phyloP scores from a whole-genome alignment of 2,888 invertebrate species.

The Drosophila macrospina region DNA sequence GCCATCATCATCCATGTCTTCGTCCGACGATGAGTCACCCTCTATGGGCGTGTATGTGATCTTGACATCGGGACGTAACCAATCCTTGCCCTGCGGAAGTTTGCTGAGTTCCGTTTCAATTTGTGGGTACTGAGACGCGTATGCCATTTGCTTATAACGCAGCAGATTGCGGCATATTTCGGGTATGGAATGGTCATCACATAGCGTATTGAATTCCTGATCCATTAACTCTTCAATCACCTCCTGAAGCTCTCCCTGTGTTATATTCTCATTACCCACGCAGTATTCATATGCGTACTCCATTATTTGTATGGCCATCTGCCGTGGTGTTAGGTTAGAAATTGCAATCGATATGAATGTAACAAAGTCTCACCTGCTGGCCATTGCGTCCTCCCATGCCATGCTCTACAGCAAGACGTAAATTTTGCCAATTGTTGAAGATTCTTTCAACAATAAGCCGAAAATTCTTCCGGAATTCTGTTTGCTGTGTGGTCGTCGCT shows the following conservation, averaged over 20 bases:
- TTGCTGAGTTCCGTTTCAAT: conserved; percentile 87
- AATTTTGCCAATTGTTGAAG: conserved; percentile 90
- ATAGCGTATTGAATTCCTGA: conserved; percentile 90
- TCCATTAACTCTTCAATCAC: conserved; percentile 90
- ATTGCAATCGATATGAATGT: background rate
- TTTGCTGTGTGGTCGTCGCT: conserved; percentile 53
- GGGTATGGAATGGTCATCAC: conserved; percentile 90
- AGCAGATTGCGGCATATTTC: conserved; percentile 88
- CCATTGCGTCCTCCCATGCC: conserved; percentile 90
- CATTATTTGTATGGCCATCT: conserved; percentile 89
- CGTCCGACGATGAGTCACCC: conserved; percentile 85
- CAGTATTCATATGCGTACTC: conserved; percentile 89
- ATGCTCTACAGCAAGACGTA: conserved; percentile 90
- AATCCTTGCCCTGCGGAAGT: conserved; percentile 87
- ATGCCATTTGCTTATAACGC: conserved; percentile 87
- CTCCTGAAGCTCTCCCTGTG: conserved; percentile 88
- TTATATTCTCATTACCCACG: conserved; percentile 87
- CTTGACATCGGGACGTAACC: conserved; percentile 87
- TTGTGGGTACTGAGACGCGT: conserved; percentile 87
- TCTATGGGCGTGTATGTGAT: conserved; percentile 77
- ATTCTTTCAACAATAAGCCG: conserved; percentile 88
- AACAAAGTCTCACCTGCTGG: conserved; percentile 87
- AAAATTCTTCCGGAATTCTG: conserved; percentile 84
- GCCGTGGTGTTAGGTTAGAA: conserved; percentile 72
- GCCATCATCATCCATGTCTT: conserved; percentile 74